Base-by-base conservation (phyloP, 1,140 invertebrate species). In the Orchestia grillus region DNA sequence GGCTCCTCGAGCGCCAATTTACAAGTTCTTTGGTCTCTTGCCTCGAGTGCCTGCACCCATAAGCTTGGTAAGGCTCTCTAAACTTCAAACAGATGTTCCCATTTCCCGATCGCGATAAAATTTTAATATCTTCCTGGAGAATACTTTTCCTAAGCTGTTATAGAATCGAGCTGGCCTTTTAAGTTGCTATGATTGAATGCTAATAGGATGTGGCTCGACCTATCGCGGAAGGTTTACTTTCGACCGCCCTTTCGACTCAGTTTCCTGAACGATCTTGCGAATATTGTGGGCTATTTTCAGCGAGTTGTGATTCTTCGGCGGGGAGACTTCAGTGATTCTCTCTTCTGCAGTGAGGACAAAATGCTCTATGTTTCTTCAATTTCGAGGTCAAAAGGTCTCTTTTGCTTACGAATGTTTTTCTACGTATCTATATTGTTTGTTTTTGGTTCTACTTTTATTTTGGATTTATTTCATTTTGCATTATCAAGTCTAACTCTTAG, bases 71-170 rank as follows among this genome's bases (percentile, higher is more conserved):
- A 91, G 88, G 88, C 88, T 44, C 88, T 91, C 44, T 91, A 91
- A 77, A 91, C 88, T 91, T 91, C 88, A 91, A 91, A 91, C 88
- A 91, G 88, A 91, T 91, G 88, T 42, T 91, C 88, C 88, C 88
- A 91, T 91, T 91, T 91, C 88, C 88, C 88, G 88, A 91, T 91
- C 88, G 88, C 88, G 88, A 91, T 91, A 91, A 91, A 91, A 91
- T 91, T 91, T 91, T 91, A 91, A 91, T 91, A 91, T 91, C 88
- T 91, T 91, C 88, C 88, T 44, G 8, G 88, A 91, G 88, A 91
- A 91, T 91, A 91, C 41, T 91, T 91, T 91, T 91, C 41, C 28
- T 91, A 91, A 91, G 88, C 88, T 44, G 88, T 42, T 91, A 91
- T 91, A 91, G 88, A 91, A 91, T 91, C 41, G 88, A 91, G 88